Percentiles rank a stretch among this genome's conserved stretches.
phyloP scores from a whole-genome alignment of 2,888 invertebrate species.

The Drosophila subsilvestris region DNA sequence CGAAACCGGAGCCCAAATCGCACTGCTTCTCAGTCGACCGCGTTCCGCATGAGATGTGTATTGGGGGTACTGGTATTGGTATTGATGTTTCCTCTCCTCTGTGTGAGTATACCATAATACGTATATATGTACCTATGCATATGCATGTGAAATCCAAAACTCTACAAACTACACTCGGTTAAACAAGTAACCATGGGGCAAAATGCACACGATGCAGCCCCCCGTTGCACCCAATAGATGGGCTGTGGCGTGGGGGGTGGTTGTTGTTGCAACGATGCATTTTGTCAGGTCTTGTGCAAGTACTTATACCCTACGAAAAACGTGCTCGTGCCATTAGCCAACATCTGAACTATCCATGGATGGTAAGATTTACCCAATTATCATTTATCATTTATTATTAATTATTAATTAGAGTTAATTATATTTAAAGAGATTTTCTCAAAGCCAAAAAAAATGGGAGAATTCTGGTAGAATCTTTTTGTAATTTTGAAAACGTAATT shows the following conservation, averaged over 20 bases:
- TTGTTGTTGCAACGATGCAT: neutral
- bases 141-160: conserved; percentile 35
- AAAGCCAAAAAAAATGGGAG: neutral
- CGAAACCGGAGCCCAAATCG: conserved; percentile 26
- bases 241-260: neutral
- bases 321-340: neutral
- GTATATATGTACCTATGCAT: neutral
- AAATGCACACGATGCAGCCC: neutral
- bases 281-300: neutral
- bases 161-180: neutral
- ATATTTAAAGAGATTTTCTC: neutral
- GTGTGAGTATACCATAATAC: neutral
- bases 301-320: neutral
- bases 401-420: neutral
- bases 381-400: neutral
- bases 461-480: neutral
- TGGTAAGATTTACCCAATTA: neutral
- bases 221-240: neutral
- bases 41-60: conserved; percentile 9
- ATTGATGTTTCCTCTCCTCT: neutral
- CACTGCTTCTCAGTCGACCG: conserved; percentile 14
- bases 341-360: neutral
- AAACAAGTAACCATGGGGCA: neutral
- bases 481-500: conserved; percentile 3
- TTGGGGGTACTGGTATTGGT: neutral